These are phyloP conservation scores for Drosophila subquinaria DNA, from an alignment of 2,888 invertebrate species.

Conservation along the genomic window DNA sequence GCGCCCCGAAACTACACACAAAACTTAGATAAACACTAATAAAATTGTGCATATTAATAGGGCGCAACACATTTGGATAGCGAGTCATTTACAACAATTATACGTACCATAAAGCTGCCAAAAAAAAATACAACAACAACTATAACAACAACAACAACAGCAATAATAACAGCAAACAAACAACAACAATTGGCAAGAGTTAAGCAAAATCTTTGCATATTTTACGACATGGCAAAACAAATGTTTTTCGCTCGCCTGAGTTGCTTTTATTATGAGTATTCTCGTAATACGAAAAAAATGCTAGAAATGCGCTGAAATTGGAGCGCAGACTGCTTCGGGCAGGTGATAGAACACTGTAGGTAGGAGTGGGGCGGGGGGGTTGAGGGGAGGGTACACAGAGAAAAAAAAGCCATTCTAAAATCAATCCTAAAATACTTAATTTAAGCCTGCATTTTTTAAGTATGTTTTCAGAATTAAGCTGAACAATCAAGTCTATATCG, in stretches of 20 bases:
- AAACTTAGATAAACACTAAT: conserved; percentile 72
- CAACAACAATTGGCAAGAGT: conserved; percentile 40
- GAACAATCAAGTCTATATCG: too few relatives aligned
- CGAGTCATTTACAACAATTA: conserved; percentile 71
- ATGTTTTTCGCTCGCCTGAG: conserved; percentile 71
- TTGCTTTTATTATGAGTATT: conserved; percentile 75
- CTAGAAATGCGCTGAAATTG: conserved; percentile 75
- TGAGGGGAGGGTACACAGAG: too few relatives aligned
- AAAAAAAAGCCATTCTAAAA: too few relatives aligned
- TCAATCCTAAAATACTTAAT: too few relatives aligned
- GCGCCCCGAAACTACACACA: conserved; percentile 66
- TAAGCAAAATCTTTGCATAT: conserved; percentile 66
- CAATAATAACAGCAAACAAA: conserved; percentile 12
- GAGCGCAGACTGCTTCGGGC: conserved; percentile 63
- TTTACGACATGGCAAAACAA: conserved; percentile 81
- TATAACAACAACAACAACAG: conserved; percentile 5
- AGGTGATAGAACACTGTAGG: conserved; percentile 39
- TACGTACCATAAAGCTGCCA: conserved; percentile 76
- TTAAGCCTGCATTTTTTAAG: too few relatives aligned
- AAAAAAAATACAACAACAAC: conserved; percentile 42
- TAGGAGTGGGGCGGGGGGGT: background rate
- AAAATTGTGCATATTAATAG: conserved; percentile 66
- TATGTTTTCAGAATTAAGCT: too few relatives aligned
- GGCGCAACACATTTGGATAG: conserved; percentile 70
- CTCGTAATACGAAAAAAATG: conserved; percentile 74